phyloP scores from a whole-genome alignment of 2,888 invertebrate species.

The Cylloceria caligata region DNA sequence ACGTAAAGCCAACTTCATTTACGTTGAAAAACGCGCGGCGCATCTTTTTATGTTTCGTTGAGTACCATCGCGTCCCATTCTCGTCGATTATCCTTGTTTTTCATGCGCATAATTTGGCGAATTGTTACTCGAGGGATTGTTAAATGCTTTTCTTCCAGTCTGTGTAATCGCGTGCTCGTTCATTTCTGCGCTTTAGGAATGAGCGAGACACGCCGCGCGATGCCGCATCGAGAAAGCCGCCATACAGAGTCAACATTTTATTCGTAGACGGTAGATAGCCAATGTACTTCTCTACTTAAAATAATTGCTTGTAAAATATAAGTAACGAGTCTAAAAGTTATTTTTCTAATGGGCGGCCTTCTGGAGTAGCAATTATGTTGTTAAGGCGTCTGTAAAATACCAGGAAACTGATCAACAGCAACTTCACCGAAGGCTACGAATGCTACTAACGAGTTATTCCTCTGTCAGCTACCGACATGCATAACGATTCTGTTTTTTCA shows the following conservation, averaged over 20 bases:
- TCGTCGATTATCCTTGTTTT: slow-evolving; percentile 37
- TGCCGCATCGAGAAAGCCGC: slow-evolving; percentile 53
- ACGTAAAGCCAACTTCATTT: slow-evolving; percentile 49
- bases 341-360: slow-evolving; percentile 30
- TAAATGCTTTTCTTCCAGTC: slow-evolving; percentile 10
- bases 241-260: background rate
- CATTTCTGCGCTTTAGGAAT: slow-evolving; percentile 80
- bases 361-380: slow-evolving; percentile 38
- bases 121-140: slow-evolving; percentile 6
- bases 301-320: background rate
- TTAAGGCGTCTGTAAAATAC: slow-evolving; percentile 53
- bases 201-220: slow-evolving; percentile 62
- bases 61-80: slow-evolving; percentile 31
- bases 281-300: background rate
- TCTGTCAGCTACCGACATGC: slow-evolving; percentile 63
- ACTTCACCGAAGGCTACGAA: slow-evolving; percentile 70
- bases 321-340: slow-evolving; percentile 10
- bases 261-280: background rate
- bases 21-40: slow-evolving; percentile 55
- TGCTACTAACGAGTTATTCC: slow-evolving; percentile 47
- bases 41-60: slow-evolving; percentile 61
- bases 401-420: slow-evolving; percentile 78
- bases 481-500: slow-evolving; percentile 68
- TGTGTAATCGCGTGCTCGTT: slow-evolving; percentile 64
- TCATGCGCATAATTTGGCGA: slow-evolving; percentile 37